Base-by-base conservation (phyloP, 2,113 vertebrate species). In the Anguilla japonica region DNA sequence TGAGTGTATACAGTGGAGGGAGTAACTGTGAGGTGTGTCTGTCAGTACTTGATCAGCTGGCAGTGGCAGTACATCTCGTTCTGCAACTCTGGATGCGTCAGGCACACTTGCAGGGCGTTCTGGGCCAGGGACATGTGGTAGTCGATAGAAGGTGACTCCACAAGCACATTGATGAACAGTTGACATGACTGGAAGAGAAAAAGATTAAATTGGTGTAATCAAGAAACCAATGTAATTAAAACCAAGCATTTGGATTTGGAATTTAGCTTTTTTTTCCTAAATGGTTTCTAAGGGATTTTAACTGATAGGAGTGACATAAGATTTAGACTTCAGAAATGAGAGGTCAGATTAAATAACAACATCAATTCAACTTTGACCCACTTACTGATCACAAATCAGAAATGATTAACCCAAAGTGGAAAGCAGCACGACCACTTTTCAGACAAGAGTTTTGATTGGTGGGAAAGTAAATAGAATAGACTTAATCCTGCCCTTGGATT, bases 11-110 rank as follows among this genome's bases (percentile, higher is more conserved):
- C 98, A 97, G 46, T 95, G 96, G 57, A 60, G 57, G 57, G 13
- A 18, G 14, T 20, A 60, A 9, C 5, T 71, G 26, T 60, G 11
- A 11, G 15, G 15, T 63, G 60, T 4, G n/a, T n/a, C n/a, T n/a
- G n/a, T n/a, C n/a, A n/a, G n/a, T n/a, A n/a, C n/a, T 96, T 97
- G 88, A 97, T 96, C 15, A 98, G 95, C 91, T 98, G 97, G 90
- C 97, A 97, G 90, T 98, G 97, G 90, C 97, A 97, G 90, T 96
- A 97, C 89, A 98, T 96, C 91, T 98, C 97, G 75, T 98, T 98
- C 93, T 98, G 97, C 88, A 97, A 94, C 92, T 98, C 97, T 0
- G 94, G 94, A 81, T 97, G 97, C 0, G 96, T 96, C 90, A 98
- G 92, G 92, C 97, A 98, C 90, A 98, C 96, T 88, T 98, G 97